These are phyloP conservation scores for Scolanthus callimorphus DNA, from an alignment of 92 coral and sea anemone genomes.

Conservation along the genomic window DNA sequence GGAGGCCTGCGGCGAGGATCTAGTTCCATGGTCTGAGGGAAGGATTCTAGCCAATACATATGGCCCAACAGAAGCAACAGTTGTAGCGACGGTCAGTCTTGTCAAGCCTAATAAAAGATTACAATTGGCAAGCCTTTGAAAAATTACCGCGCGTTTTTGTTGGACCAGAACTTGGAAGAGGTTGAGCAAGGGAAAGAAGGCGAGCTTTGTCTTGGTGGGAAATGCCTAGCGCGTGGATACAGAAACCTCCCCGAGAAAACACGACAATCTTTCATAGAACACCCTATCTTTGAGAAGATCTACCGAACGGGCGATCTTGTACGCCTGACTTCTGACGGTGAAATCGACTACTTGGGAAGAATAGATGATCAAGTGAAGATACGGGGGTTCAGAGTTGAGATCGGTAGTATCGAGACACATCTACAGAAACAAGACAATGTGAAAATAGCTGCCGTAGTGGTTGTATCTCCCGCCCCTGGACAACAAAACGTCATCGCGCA, in stretches of 20 bases:
- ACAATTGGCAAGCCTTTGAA: constrained; percentile 14
- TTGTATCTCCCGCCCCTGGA: constrained; percentile 12
- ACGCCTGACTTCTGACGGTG: constrained; percentile 5
- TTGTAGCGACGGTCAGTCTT: constrained; percentile 8
- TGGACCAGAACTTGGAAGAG: constrained; percentile 4
- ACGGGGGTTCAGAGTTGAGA: constrained; percentile 20
- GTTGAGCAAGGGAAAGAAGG: constrained; percentile 2
- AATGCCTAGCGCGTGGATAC: constrained; percentile 12
- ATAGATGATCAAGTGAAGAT: constrained; percentile 24
- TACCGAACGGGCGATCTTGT: constrained; percentile 17
- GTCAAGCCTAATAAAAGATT: neutral
- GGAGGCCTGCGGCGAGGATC: constrained; percentile 21
- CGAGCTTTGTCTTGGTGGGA: constrained; percentile 12
- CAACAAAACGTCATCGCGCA: constrained; percentile 8
- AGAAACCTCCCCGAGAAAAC: constrained; percentile 16
- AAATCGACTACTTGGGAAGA: constrained; percentile 17
- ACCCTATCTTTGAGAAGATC: constrained; percentile 2
- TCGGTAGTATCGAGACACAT: constrained; percentile 11
- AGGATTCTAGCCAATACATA: constrained; percentile 8
- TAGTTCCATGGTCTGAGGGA: constrained; percentile 9
- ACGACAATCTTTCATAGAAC: constrained; percentile 3
- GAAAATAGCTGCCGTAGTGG: constrained; percentile 10
- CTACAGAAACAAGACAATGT: constrained; percentile 12
- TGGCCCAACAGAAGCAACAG: constrained; percentile 17
- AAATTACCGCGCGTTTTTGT: neutral